Evolutionary conservation across 2,888 invertebrate species (phyloP), one percentile per base, ranked within the genome.

Genomic region (Acrobasis suavella): DNA sequence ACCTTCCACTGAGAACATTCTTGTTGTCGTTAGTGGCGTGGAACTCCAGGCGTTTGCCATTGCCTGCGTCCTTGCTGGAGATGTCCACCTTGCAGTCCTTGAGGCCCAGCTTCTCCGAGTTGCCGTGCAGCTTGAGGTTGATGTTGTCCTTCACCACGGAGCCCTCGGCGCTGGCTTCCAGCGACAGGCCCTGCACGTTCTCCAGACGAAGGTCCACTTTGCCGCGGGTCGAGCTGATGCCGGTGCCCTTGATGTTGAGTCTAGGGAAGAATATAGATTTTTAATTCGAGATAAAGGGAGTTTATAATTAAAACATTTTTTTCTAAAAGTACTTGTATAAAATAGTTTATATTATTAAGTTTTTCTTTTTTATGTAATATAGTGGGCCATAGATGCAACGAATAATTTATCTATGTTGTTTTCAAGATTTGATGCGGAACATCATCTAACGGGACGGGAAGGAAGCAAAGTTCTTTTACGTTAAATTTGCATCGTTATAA

Each of bases 1-100:
- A 95, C 95, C 93, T 94, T 92, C 97, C 96, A 73, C 95, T 94
- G 1, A 96, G 75, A 9, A 96, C 78, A 61, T 95, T 95, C 75
- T 95, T 94, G 64, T 94, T 94, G 5, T 93, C 94, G 58, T 95
- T 94, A 39, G 94, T 95, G 0, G 95, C 93, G 1, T 90, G 85
- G 73, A 96, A 92, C 65, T 94, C 93, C 62, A 97, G 87, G 9
- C 93, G 93, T 68, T 95, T 96, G 64, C 93, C 92, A 62, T 91
- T 94, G 0, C 91, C 93, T 5, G 89, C 88, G 1, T 94, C 93
- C 67, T 95, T 94, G 76, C 95, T 95, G 0, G 93, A 88, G 8
- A 95, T 93, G 64, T 95, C 95, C 0, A 95, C 83, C 9, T 94
- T 89, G 69, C 95, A 92, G 77, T 95, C 94, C 68, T 96, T 93